These are phyloP conservation scores for Crotalus viridis DNA, from an alignment of 2,113 vertebrate species.

Conservation along the genomic window DNA sequence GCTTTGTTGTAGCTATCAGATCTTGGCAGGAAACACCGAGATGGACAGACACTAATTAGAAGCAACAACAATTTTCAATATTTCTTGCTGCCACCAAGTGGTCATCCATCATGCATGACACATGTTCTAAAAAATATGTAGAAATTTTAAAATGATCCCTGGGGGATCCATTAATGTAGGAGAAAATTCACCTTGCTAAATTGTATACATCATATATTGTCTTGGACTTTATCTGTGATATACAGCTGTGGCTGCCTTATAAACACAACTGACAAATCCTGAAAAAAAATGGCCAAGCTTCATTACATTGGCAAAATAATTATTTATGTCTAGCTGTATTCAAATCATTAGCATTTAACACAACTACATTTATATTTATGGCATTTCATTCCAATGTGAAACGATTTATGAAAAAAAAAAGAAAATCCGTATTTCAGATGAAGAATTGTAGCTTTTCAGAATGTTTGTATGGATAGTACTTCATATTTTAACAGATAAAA, in stretches of 20 bases:
- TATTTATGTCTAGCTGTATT: background rate
- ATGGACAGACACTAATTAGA: background rate
- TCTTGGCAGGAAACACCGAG: background rate
- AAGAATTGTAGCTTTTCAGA: background rate
- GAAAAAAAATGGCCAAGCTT: background rate
- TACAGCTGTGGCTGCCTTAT: constrained; percentile 6
- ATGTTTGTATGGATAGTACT: background rate
- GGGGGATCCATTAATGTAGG: background rate
- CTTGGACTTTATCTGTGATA: background rate
- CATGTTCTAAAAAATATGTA: background rate
- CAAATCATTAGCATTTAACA: background rate
- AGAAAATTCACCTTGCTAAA: background rate
- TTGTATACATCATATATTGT: background rate
- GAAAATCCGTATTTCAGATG: background rate
- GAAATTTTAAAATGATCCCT: background rate
- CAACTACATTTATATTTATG: background rate
- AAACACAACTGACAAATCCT: background rate
- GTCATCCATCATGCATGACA: background rate
- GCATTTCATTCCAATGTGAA: background rate
- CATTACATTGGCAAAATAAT: background rate
- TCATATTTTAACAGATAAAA: background rate
- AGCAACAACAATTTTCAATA: background rate
- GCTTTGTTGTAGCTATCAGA: background rate
- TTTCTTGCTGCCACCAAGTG: background rate
- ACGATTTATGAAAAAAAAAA: background rate